phyloP scores from a whole-genome alignment of 1,140 invertebrate genomes.

The Cyphomyrmex costatus region DNA sequence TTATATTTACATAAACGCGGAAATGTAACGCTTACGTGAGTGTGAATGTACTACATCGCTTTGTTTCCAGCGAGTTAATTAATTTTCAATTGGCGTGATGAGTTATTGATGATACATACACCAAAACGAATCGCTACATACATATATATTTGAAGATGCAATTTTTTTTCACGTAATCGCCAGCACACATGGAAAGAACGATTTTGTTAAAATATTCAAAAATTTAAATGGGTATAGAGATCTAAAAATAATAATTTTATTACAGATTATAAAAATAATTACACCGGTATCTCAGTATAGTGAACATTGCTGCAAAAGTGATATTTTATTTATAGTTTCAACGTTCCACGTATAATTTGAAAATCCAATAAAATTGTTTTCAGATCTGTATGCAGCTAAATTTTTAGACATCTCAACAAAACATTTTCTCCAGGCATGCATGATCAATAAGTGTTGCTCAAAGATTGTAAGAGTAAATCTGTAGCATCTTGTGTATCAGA shows the following conservation, averaged over 20 bases:
- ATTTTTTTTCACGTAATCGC: background rate
- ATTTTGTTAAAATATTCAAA: too few relatives aligned
- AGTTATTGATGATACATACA: background rate
- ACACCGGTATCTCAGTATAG: too few relatives aligned
- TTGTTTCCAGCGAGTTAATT: constrained; percentile 15
- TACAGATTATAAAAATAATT: too few relatives aligned
- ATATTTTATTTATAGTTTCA: too few relatives aligned
- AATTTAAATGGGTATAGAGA: too few relatives aligned
- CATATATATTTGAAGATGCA: background rate
- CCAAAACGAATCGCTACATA: background rate
- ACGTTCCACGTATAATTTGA: too few relatives aligned
- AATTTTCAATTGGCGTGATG: constrained; percentile 1
- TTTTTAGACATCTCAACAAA: too few relatives aligned
- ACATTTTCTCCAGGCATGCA: too few relatives aligned
- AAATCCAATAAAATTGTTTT: too few relatives aligned
- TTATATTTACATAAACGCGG: constrained; percentile 48
- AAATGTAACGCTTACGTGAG: constrained; percentile 7
- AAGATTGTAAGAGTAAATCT: background rate
- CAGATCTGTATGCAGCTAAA: background rate
- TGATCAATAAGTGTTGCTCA: too few relatives aligned
- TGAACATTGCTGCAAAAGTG: too few relatives aligned
- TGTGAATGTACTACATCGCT: background rate
- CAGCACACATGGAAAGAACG: background rate
- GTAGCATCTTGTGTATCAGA: background rate
- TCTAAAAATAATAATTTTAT: too few relatives aligned